These are phyloP conservation scores for Spilosoma lubricipeda DNA, from an alignment of 2,888 invertebrate species.

Conservation along the genomic window DNA sequence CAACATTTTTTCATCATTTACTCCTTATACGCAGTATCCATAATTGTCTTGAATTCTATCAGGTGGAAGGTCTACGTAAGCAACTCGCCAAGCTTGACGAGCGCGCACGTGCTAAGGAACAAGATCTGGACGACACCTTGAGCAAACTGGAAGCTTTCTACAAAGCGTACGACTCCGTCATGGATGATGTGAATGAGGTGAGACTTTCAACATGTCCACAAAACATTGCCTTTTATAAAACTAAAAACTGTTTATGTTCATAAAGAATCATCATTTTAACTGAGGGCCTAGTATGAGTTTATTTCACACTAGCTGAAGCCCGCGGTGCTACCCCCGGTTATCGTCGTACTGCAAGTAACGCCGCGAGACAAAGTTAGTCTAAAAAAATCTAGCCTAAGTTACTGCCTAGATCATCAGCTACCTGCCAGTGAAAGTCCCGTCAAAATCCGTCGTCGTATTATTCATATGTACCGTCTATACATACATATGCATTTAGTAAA, in stretches of 20 bases:
- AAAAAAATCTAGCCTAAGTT: no score
- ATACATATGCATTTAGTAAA: no score
- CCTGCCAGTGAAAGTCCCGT: no score
- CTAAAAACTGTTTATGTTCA: background rate
- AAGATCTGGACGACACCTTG: conserved; percentile 91
- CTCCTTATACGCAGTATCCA: background rate
- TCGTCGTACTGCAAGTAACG: no score
- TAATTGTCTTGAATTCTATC: background rate
- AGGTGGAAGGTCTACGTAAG: conserved; percentile 91
- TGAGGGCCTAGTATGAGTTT: no score
- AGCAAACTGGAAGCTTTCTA: conserved; percentile 95
- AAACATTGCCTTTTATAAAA: background rate
- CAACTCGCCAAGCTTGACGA: conserved; percentile 93
- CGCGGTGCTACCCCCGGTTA: no score
- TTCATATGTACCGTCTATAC: no score
- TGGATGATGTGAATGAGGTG: conserved; percentile 92
- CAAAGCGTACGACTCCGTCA: conserved; percentile 90
- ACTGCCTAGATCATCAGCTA: no score
- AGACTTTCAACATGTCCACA: conserved; percentile 26
- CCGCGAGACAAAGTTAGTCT: no score
- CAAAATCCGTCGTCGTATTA: no score
- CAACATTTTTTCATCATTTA: background rate
- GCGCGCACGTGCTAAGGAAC: conserved; percentile 91
- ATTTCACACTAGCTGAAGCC: no score
- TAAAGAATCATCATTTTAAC: background rate